phyloP scores from a whole-genome alignment of 2,113 vertebrate species.

The Conger conger region DNA sequence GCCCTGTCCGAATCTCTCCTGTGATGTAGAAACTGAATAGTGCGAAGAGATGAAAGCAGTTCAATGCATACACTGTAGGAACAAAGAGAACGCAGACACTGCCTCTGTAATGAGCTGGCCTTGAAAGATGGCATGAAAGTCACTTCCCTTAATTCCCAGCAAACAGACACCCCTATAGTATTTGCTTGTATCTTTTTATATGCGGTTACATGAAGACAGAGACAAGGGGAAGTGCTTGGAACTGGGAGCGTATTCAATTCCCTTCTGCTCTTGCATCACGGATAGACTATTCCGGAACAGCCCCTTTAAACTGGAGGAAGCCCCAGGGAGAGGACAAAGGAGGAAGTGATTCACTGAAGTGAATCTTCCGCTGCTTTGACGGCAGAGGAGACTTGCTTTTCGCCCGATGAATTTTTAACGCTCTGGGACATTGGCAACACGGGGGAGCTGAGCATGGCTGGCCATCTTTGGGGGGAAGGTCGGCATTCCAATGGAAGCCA shows the following conservation, averaged over 20 bases:
- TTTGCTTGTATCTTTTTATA: constrained; percentile 55
- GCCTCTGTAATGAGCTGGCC: background rate
- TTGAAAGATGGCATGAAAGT: background rate
- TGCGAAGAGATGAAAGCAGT: too few relatives aligned
- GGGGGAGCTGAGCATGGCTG: constrained; percentile 43
- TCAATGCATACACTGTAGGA: too few relatives aligned
- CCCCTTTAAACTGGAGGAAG: constrained; percentile 62
- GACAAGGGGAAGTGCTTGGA: constrained; percentile 52
- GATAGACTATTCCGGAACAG: constrained; percentile 43
- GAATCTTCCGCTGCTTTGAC: constrained; percentile 38
- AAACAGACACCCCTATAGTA: constrained; percentile 57
- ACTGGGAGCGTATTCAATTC: constrained; percentile 54
- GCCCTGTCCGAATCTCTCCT: background rate
- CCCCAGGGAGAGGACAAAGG: constrained; percentile 23
- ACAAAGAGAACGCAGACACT: background rate
- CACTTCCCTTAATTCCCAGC: constrained; percentile 41
- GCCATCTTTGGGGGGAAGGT: constrained; percentile 40
- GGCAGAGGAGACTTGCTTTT: constrained; percentile 49
- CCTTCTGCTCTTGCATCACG: constrained; percentile 51
- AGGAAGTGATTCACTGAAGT: constrained; percentile 39
- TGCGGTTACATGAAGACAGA: constrained; percentile 60
- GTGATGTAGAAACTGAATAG: background rate
- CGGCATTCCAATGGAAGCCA: constrained; percentile 52
- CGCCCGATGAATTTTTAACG: constrained; percentile 64
- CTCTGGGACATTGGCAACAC: constrained; percentile 48